A percentile compares a stretch with the other conserved stretches of the same genome.
phyloP scores from a whole-genome alignment of 2,113 vertebrate genomes.

The Eptesicus fuscus region DNA sequence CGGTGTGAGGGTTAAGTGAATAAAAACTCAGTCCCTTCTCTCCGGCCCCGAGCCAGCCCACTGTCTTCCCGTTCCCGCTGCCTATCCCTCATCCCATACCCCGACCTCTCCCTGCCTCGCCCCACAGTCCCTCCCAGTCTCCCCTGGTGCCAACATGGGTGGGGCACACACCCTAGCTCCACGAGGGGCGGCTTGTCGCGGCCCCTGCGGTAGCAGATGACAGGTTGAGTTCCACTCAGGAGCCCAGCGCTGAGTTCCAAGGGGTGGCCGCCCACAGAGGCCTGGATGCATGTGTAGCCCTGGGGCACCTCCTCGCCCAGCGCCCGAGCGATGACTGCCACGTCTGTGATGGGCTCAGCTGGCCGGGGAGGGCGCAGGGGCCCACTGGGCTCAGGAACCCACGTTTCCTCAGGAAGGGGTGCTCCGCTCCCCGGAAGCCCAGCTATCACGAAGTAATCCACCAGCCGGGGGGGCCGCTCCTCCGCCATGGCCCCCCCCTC shows the following conservation, averaged over 20 bases:
- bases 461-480: slow-evolving; percentile 94
- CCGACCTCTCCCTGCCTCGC: background rate
- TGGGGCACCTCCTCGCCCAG: slow-evolving; percentile 94
- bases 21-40: too few relatives aligned
- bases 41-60: background rate
- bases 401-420: slow-evolving; percentile 76
- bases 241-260: slow-evolving; percentile 93
- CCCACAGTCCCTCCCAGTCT: background rate
- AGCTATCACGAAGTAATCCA: slow-evolving; percentile 96
- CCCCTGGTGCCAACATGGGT: background rate
- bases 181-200: slow-evolving; percentile 91
- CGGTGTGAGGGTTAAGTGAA: background rate
- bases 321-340: slow-evolving; percentile 91
- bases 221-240: slow-evolving; percentile 93
- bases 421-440: slow-evolving; percentile 81
- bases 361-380: slow-evolving; percentile 78
- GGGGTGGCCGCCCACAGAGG: slow-evolving; percentile 87
- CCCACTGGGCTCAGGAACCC: slow-evolving; percentile 85
- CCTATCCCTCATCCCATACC: background rate
- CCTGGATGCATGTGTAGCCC: slow-evolving; percentile 96
- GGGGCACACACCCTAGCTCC: slow-evolving; percentile 88
- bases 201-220: slow-evolving; percentile 92
- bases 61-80: background rate
- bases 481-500: slow-evolving; percentile 88
- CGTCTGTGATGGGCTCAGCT: slow-evolving; percentile 90